phyloP scores from a whole-genome alignment of 2,113 vertebrate species.

The Gnathonemus longibarbis region DNA sequence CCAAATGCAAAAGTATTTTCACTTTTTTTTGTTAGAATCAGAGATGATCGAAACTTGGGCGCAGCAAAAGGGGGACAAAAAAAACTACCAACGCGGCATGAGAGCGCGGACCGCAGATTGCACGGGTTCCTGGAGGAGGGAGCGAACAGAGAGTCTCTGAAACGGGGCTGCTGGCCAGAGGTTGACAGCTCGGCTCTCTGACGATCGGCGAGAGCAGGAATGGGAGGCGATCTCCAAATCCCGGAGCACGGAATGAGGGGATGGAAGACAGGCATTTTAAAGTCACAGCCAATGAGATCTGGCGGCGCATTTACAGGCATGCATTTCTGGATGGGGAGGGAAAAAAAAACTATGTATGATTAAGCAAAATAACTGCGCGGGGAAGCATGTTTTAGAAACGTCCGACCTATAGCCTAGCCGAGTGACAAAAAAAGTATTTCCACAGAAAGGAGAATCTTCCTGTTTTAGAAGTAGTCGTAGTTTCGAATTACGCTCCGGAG shows the following conservation, averaged over 20 bases:
- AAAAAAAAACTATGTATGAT: background rate
- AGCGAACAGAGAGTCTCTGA: background rate
- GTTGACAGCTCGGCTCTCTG: constrained; percentile 40
- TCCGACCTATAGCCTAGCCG: background rate
- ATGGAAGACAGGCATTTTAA: constrained; percentile 32
- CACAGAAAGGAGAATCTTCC: background rate
- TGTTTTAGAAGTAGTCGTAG: background rate
- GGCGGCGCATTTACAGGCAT: background rate
- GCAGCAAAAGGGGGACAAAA: background rate
- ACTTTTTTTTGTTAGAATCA: background rate
- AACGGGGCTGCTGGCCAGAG: constrained; percentile 3
- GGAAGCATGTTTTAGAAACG: background rate
- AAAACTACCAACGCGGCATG: constrained; percentile 15
- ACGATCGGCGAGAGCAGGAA: constrained; percentile 52
- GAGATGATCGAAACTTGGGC: background rate
- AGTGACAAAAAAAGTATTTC: background rate
- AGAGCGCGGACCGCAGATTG: background rate
- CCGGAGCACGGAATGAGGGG: constrained; percentile 39
- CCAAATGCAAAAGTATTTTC: background rate
- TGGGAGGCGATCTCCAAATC: constrained; percentile 50
- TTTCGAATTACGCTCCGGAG: background rate
- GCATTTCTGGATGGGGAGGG: background rate
- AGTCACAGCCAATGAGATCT: constrained; percentile 25
- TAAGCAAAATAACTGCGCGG: background rate
- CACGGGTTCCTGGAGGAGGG: background rate